Base-by-base conservation (phyloP, 2,888 invertebrate species). In the Chloroclystis v-ata region DNA sequence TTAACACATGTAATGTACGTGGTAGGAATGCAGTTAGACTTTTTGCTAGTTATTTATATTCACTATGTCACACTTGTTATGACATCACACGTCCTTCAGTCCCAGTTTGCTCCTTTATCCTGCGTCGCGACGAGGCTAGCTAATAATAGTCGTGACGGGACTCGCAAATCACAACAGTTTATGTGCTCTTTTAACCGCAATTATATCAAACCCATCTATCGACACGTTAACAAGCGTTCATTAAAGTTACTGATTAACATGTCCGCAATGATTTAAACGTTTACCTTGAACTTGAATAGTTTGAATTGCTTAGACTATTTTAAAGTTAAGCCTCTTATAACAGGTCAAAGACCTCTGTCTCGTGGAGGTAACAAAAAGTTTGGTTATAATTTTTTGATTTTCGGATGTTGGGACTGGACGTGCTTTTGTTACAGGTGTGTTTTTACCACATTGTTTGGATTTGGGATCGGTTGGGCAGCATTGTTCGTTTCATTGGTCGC, bases 11-110 rank as follows among this genome's bases (percentile, higher is more conserved):
- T 70, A 70, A 65, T 65, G 58, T 63, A 80, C 81, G 80, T 79
- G 82, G 64, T 58, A 43, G 57, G 80, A 81, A 83, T 82, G 60
- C 67, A 65, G 54, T 44, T 54, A 54, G 59, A 67, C 67, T 70
- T 77, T 76, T 69, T 60, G 65, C 65, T 56, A 59, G 57, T 58
- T 75, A 77, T 81, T 80, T 72, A 76, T 78, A 77, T 78, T 77
- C 74, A 46, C 43, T 66, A 56, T 52, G 67, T 59, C 65, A 65
- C 75, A 75, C 67, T 75, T 69, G 75, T 59, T 65, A 66, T 86
- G 83, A 84, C 81, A 74, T 85, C 85, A 84, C 71, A 63, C 75
- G 85, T 75, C 86, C 86, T 86, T 69, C 72, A 80, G 81, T 80
- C 81, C 83, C 75, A 78, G 76, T 78, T 79, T 73, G 76, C 65